phyloP scores from a whole-genome alignment of 2,113 vertebrate genomes.

The Proteles cristata region DNA sequence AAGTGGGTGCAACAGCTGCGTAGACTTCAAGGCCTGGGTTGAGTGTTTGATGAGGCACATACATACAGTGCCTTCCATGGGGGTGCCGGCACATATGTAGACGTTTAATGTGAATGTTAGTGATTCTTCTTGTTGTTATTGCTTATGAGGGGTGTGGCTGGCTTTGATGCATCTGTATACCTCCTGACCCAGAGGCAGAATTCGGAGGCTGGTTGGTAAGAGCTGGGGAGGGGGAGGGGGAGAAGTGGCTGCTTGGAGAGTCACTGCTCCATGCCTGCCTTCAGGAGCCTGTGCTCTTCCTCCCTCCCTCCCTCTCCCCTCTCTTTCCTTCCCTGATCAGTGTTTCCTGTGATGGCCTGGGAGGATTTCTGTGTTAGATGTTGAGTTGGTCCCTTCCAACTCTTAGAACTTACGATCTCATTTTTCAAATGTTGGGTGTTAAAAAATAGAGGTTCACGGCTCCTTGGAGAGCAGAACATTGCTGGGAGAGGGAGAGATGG shows the following conservation, averaged over 20 bases:
- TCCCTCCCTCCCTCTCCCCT: not conserved
- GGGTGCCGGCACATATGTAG: not conserved
- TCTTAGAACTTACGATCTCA: not conserved
- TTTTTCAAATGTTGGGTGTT: not conserved
- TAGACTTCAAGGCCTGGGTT: not conserved
- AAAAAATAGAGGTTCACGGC: not conserved
- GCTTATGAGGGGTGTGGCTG: not conserved
- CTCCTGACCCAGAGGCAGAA: not conserved
- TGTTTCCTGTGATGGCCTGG: not conserved
- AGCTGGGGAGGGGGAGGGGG: not conserved
- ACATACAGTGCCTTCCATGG: not conserved
- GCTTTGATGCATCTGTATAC: fast-evolving
- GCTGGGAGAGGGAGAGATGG: not conserved
- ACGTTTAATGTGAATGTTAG: fast-evolving
- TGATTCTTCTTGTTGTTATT: not conserved
- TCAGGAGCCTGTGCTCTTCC: not conserved
- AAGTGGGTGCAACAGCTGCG: not conserved
- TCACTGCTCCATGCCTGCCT: not conserved
- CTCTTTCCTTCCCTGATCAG: not conserved
- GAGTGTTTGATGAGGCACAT: not conserved
- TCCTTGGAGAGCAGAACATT: not conserved
- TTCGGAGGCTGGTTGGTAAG: not conserved
- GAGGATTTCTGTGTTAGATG: not conserved
- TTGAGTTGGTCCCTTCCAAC: not conserved
- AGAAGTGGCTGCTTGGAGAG: not conserved